Evolutionary conservation across 2,888 invertebrate species (phyloP).

Genomic region (Pandemis corylana): DNA sequence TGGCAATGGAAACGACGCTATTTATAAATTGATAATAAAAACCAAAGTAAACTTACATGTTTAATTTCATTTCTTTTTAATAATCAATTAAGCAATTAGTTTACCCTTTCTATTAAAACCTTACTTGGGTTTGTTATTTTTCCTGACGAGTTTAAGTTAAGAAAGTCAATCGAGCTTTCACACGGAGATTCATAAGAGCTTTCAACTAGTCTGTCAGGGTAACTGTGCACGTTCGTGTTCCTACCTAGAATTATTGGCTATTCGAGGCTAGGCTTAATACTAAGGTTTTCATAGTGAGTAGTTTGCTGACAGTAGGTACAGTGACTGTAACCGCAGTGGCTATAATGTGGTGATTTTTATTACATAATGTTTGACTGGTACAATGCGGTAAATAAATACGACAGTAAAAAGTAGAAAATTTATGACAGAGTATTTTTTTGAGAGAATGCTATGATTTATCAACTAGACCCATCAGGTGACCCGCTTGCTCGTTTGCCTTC

Average conservation of each 20-base stretch:
- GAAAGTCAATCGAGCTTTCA: slow-evolving; percentile 34
- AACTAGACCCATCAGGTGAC: too few relatives aligned
- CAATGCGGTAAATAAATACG: too few relatives aligned
- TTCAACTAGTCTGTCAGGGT: slow-evolving; percentile 23
- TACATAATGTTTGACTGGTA: too few relatives aligned
- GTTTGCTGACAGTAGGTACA: neutral
- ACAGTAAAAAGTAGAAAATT: too few relatives aligned
- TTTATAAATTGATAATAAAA: neutral
- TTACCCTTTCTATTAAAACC: neutral
- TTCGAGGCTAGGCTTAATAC: slow-evolving; percentile 25
- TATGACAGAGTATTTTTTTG: too few relatives aligned
- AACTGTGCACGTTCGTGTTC: slow-evolving; percentile 17
- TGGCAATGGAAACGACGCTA: too few relatives aligned
- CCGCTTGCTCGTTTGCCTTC: too few relatives aligned
- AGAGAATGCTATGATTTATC: too few relatives aligned
- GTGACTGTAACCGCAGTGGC: too few relatives aligned
- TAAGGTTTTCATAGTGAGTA: slow-evolving; percentile 7
- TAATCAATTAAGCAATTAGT: neutral
- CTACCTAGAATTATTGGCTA: slow-evolving; percentile 31
- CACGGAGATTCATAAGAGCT: slow-evolving; percentile 21
- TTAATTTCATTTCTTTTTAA: too few relatives aligned
- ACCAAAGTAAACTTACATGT: too few relatives aligned
- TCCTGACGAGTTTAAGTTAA: slow-evolving; percentile 6
- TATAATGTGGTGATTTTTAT: neutral
- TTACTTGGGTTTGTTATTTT: neutral